A percentile compares a stretch with the other conserved stretches of the same genome.
Conservation (phyloP, 2,888 invertebrate species). For the Monoplex corrugatus region DNA sequence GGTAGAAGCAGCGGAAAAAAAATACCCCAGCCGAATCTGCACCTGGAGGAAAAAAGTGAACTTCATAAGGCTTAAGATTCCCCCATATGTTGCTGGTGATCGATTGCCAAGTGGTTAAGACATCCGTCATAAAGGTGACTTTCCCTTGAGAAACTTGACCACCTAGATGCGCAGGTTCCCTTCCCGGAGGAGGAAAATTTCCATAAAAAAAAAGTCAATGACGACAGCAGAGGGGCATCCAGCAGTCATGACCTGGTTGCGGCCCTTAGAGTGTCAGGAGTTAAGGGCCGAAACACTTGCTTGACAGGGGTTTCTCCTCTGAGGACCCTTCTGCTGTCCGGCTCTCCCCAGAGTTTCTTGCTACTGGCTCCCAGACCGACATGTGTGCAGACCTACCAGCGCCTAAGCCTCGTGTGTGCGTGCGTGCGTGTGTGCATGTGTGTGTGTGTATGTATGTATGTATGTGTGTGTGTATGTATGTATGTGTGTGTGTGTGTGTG, state of each 20-base stretch:
- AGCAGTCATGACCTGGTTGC: background rate
- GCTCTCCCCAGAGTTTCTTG: background rate
- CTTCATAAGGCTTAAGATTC: too few relatives aligned
- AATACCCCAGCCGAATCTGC: too few relatives aligned
- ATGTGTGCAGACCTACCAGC: background rate
- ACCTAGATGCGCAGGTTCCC: too few relatives aligned
- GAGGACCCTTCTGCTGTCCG: too few relatives aligned
- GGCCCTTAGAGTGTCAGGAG: background rate
- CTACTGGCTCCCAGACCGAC: background rate
- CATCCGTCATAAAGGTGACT: too few relatives aligned
- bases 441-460: background rate
- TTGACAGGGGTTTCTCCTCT: background rate
- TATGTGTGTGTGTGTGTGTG: background rate
- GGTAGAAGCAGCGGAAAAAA: too few relatives aligned
- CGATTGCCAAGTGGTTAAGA: too few relatives aligned
- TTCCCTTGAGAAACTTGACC: too few relatives aligned
- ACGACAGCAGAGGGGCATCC: background rate
- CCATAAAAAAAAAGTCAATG: too few relatives aligned
- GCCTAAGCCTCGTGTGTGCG: background rate
- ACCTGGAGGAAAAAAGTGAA: too few relatives aligned
- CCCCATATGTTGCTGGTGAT: too few relatives aligned
- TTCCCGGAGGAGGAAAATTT: too few relatives aligned
- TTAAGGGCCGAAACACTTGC: background rate
- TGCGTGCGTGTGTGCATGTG: background rate
- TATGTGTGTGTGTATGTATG: background rate